phyloP scores from a whole-genome alignment of 2,797 vertebrate species.

The Echiichthys vipera region DNA sequence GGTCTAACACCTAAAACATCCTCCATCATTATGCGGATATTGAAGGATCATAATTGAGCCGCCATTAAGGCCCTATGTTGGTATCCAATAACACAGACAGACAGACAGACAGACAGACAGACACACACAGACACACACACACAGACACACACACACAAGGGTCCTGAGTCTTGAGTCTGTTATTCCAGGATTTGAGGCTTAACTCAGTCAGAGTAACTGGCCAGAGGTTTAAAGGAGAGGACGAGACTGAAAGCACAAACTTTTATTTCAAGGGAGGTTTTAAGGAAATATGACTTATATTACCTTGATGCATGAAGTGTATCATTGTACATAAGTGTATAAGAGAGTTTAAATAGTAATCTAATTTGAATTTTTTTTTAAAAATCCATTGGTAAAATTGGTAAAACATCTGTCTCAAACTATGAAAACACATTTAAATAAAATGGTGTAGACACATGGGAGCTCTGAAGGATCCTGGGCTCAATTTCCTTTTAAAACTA shows the following conservation, averaged over 20 bases:
- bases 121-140: slow-evolving; percentile 26
- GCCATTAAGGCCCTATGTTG: slow-evolving; percentile 56
- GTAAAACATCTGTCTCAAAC: slow-evolving; percentile 34
- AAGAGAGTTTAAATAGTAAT: too few species aligned
- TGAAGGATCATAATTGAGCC: slow-evolving; percentile 65
- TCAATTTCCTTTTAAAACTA: slow-evolving; percentile 40
- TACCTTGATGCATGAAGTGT: slow-evolving; percentile 23
- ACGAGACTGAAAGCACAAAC: slow-evolving; percentile 40
- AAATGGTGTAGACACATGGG: slow-evolving; percentile 9
- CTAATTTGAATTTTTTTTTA: too few species aligned
- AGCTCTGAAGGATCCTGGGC: slow-evolving; percentile 15
- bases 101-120: slow-evolving; percentile 29
- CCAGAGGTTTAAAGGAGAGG: slow-evolving; percentile 40
- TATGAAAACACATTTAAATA: slow-evolving; percentile 24
- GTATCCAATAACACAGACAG: slow-evolving; percentile 65
- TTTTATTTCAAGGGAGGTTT: slow-evolving; percentile 43
- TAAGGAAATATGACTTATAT: slow-evolving; percentile 43
- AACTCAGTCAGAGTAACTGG: slow-evolving; percentile 73
- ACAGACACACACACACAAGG: slow-evolving; percentile 17
- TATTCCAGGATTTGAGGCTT: slow-evolving; percentile 76
- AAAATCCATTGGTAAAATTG: slow-evolving; percentile 1
- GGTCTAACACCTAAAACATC: slow-evolving; percentile 78
- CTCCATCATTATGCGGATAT: slow-evolving; percentile 69
- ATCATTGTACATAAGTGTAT: too few species aligned
- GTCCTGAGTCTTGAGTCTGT: slow-evolving; percentile 70